A percentile compares a stretch with the other conserved stretches of the same genome.
Conservation (phyloP, 2,113 vertebrate species). For the Natator depressus region DNA sequence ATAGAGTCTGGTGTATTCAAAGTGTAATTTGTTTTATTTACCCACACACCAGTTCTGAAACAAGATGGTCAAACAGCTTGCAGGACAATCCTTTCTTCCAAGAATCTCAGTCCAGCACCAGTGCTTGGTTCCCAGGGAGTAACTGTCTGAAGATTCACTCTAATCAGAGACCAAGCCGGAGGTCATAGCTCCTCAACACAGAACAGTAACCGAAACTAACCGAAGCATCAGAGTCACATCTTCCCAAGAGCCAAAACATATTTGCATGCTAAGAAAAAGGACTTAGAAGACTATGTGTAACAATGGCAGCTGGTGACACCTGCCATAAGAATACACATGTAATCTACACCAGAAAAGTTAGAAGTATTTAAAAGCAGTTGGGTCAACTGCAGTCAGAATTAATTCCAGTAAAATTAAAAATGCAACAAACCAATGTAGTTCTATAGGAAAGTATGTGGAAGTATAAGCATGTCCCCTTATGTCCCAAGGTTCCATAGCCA, state of each 20-base stretch:
- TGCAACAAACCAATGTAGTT: neutral
- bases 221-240: neutral
- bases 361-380: conserved; percentile 32
- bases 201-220: neutral
- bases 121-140: neutral
- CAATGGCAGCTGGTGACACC: neutral
- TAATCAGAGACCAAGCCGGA: neutral
- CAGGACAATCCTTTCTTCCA: neutral
- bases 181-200: neutral
- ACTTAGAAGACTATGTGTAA: conserved; percentile 38
- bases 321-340: neutral
- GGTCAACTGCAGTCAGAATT: conserved; percentile 16
- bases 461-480: fast-evolving
- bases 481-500: neutral
- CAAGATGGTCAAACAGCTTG: neutral
- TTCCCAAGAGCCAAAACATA: neutral
- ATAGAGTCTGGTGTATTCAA: neutral
- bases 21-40: neutral
- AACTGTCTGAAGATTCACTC: neutral
- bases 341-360: conserved; percentile 36
- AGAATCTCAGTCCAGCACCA: neutral
- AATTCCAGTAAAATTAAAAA: neutral
- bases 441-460: neutral
- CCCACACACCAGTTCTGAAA: neutral
- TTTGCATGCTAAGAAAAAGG: neutral